Conservation (phyloP, 2,113 vertebrate genomes). For the Tetraodon nigroviridis region DNA sequence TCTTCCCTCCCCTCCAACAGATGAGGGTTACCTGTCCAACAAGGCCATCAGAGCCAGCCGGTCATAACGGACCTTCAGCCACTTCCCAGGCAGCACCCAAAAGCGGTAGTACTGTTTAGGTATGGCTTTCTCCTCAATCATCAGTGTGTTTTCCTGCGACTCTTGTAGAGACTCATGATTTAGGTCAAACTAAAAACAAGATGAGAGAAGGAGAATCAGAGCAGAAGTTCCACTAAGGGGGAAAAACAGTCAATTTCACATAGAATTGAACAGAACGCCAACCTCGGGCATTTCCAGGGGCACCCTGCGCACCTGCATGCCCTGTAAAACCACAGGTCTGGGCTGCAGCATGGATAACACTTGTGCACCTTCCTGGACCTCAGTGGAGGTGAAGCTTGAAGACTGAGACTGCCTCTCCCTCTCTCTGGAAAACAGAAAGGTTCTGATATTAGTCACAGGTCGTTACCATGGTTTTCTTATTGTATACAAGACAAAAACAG, state of each 20-base stretch:
- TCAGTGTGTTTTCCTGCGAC: slow-evolving; percentile 88
- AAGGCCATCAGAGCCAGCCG: slow-evolving; percentile 94
- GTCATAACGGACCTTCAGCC: slow-evolving; percentile 96
- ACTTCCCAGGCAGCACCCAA: slow-evolving; percentile 92
- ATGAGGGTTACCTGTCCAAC: slow-evolving; percentile 85
- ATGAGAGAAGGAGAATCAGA: background rate
- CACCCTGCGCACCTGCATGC: slow-evolving; percentile 88
- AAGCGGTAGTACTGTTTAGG: slow-evolving; percentile 98
- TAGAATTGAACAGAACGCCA: slow-evolving; percentile 24
- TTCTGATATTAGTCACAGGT: background rate
- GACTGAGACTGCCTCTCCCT: slow-evolving; percentile 87
- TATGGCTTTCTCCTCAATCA: slow-evolving; percentile 88
- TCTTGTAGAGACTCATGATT: slow-evolving; percentile 89
- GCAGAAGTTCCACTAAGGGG: background rate
- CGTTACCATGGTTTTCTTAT: background rate
- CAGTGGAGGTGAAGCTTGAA: slow-evolving; percentile 87
- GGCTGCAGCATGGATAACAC: slow-evolving; percentile 81
- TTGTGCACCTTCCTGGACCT: slow-evolving; percentile 80
- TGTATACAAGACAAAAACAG: background rate
- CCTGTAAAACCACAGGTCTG: slow-evolving; percentile 83
- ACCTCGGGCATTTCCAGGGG: slow-evolving; percentile 83
- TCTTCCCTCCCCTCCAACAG: background rate
- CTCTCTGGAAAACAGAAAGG: slow-evolving; percentile 57
- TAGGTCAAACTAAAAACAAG: slow-evolving; percentile 78
- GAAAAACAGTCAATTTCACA: slow-evolving; percentile 1